These are phyloP conservation scores for Cydia strobilella DNA, from an alignment of 1,140 invertebrate genomes.

Conservation along the genomic window DNA sequence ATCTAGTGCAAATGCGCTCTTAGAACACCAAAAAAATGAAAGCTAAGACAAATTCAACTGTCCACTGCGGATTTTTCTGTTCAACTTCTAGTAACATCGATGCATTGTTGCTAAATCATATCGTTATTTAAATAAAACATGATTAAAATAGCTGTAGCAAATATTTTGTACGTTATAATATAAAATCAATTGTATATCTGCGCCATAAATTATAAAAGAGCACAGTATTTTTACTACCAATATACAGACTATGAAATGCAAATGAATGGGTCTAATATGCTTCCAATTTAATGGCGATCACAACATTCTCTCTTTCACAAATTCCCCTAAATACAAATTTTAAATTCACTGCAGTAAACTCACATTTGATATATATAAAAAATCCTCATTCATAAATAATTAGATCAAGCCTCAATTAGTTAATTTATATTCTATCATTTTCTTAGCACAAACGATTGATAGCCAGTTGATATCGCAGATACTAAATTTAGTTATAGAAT, in stretches of 20 bases:
- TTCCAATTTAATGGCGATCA: not conserved
- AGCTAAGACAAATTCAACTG: too few relatives aligned
- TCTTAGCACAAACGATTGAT: too few relatives aligned
- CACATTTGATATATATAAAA: too few relatives aligned
- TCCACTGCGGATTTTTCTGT: not conserved
- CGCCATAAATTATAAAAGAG: not conserved
- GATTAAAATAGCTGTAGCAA: slow-evolving; percentile 16
- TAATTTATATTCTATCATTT: too few relatives aligned
- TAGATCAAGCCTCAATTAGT: too few relatives aligned
- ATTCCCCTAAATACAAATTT: too few relatives aligned
- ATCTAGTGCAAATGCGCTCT: too few relatives aligned
- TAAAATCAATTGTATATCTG: not conserved
- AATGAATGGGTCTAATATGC: not conserved
- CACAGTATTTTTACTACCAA: not conserved
- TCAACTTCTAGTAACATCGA: not conserved
- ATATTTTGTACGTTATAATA: not conserved
- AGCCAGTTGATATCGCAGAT: too few relatives aligned
- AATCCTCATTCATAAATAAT: too few relatives aligned
- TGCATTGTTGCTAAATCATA: not conserved
- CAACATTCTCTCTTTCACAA: not conserved
- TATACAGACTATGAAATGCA: not conserved
- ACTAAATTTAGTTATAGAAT: too few relatives aligned
- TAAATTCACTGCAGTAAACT: too few relatives aligned
- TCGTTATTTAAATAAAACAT: not conserved
- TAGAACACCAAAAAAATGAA: not conserved